A percentile compares a stretch with the other conserved stretches of the same genome.
phyloP scores from a whole-genome alignment of 2,113 vertebrate species.

The Phaethornis superciliosus region DNA sequence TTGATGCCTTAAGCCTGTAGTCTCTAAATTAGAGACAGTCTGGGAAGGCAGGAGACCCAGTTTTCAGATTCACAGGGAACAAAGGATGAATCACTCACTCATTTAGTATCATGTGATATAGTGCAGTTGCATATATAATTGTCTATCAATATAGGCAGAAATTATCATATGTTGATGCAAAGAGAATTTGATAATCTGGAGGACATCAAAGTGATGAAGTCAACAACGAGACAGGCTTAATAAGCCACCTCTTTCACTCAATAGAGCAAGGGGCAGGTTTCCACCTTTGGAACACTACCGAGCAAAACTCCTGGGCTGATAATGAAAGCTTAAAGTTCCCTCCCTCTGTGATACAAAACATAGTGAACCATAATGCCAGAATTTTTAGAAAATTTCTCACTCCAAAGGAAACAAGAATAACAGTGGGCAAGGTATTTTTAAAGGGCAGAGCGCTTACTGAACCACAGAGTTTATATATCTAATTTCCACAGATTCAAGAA shows the following conservation, averaged over 20 bases:
- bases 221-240: not conserved
- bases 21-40: not conserved
- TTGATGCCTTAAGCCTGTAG: not conserved
- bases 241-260: not conserved
- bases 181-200: not conserved
- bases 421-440: not conserved
- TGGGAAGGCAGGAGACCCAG: slow-evolving; percentile 18
- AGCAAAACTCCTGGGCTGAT: not conserved
- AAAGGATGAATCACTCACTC: slow-evolving; percentile 21
- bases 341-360: not conserved
- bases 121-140: not conserved
- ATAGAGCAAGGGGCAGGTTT: not conserved
- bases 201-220: not conserved
- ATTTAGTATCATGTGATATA: not conserved
- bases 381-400: not conserved
- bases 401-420: not conserved
- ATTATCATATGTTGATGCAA: not conserved
- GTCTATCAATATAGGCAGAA: slow-evolving; percentile 22
- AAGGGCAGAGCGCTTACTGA: not conserved
- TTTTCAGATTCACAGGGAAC: not conserved
- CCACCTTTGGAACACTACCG: not conserved
- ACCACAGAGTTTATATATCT: not conserved
- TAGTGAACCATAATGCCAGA: not conserved
- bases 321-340: not conserved
- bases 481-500: not conserved